Conservation (phyloP, 2,113 vertebrate genomes). For the Serilophus lunatus region DNA sequence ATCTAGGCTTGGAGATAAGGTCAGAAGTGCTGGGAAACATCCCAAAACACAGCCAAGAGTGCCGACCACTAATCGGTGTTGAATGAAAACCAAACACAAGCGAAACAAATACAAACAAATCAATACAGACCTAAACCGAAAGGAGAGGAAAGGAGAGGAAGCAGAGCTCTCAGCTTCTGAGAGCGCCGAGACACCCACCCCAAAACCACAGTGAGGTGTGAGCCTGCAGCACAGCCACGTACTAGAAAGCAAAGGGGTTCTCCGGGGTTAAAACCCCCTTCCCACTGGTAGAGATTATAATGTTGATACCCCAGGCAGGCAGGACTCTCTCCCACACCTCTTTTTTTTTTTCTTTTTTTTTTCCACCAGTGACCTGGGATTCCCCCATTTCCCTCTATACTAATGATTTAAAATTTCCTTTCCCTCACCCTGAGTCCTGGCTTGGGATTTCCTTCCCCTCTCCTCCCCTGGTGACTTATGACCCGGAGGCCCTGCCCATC, state of each 20-base stretch:
- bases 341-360: background rate
- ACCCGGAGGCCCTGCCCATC: background rate
- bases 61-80: background rate
- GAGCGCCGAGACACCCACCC: rapidly evolving
- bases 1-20: background rate
- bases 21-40: background rate
- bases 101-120: conserved; percentile 22
- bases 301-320: background rate
- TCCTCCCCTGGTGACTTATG: background rate
- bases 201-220: background rate
- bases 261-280: background rate
- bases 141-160: background rate
- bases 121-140: background rate
- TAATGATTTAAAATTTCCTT: background rate
- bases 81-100: background rate
- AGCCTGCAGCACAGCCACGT: background rate
- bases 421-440: background rate
- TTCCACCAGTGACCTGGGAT: background rate
- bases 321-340: background rate
- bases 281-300: background rate
- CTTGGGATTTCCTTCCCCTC: conserved; percentile 12
- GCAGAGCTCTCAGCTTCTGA: background rate
- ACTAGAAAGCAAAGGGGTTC: conserved; percentile 38
- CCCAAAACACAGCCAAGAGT: background rate
- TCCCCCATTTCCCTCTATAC: background rate